Evolutionary conservation across 1,140 invertebrate genomes (phyloP).

Genomic region (Colletes latitarsis): DNA sequence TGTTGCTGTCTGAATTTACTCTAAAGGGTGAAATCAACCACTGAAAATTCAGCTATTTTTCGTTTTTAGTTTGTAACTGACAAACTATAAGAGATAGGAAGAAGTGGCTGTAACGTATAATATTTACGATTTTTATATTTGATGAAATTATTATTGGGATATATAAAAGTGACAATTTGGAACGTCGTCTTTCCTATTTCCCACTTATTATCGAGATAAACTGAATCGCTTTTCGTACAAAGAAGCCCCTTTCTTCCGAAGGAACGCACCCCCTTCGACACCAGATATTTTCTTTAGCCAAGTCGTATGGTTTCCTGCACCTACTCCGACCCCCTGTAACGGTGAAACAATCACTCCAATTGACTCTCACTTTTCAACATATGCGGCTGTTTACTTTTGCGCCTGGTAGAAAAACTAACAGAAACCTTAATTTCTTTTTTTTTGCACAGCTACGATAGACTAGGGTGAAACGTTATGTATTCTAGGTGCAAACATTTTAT

Average conservation of each 20-base stretch:
- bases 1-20: too few relatives aligned
- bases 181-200: neutral
- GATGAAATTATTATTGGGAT: neutral
- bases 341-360: slow-evolving; percentile 26
- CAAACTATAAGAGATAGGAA: too few relatives aligned
- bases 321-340: slow-evolving; percentile 39
- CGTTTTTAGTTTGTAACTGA: too few relatives aligned
- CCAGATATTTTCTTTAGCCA: slow-evolving; percentile 60
- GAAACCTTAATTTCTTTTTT: neutral
- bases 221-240: slow-evolving; percentile 40
- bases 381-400: neutral
- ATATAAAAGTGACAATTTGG: neutral
- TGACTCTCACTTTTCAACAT: slow-evolving; percentile 10
- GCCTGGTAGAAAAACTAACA: neutral
- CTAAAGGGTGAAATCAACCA: too few relatives aligned
- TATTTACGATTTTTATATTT: too few relatives aligned
- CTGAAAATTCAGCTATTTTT: too few relatives aligned
- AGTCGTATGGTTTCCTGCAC: slow-evolving; percentile 57
- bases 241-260: slow-evolving; percentile 58
- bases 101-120: too few relatives aligned
- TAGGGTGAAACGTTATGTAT: too few relatives aligned
- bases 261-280: slow-evolving; percentile 46
- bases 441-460: too few relatives aligned
- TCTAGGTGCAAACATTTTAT: too few relatives aligned
- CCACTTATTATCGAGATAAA: slow-evolving; percentile 9